Evolutionary conservation across 2,113 vertebrate species (phyloP), one percentile per base, ranked within the genome.

Genomic region (Anthoscopus minutus): DNA sequence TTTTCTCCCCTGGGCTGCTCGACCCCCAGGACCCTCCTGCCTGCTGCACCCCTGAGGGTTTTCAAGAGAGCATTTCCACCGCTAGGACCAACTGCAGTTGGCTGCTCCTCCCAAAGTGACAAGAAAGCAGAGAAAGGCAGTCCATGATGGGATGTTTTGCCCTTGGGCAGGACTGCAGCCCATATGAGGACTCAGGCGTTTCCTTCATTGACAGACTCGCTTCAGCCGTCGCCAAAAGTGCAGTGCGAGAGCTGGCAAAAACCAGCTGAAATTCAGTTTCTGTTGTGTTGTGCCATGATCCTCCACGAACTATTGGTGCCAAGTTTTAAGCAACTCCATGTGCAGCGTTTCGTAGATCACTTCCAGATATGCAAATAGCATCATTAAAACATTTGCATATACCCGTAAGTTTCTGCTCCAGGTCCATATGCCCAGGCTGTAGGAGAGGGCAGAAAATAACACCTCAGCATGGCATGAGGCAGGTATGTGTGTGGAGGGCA

Each of bases 341-440:
- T 96, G 94, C 93, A 95, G 89, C 51, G 3, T 92, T 97, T 96
- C 92, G 94, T 91, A 96, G 95, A 96, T 96, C 94, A 96, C 88
- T 96, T 97, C 95, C 94, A 96, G 96, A 96, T 96, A 97, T 95
- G 95, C 94, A 96, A 97, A 97, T 96, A 86, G 89, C 94, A 94
- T 95, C 92, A 97, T 97, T 96, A 96, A 96, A 95, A 91, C 91
- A 95, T 96, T 97, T 95, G 94, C 96, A 97, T 96, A 97, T 87
- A 92, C 40, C 86, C 84, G 2, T 92, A 95, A 93, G 92, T 93
- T 95, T 91, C 83, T 93, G 45, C 84, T 96, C 61, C 76, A 50
- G 81, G 91, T 92, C 94, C 95, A 94, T 96, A 96, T 96, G 95
- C 93, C 93, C 93, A 95, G 92, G 93, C 87, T 86, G 77, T n/a